Percentiles rank a stretch among this genome's conserved stretches.
phyloP scores from a whole-genome alignment of 2,113 vertebrate species.

The Lagopus muta region DNA sequence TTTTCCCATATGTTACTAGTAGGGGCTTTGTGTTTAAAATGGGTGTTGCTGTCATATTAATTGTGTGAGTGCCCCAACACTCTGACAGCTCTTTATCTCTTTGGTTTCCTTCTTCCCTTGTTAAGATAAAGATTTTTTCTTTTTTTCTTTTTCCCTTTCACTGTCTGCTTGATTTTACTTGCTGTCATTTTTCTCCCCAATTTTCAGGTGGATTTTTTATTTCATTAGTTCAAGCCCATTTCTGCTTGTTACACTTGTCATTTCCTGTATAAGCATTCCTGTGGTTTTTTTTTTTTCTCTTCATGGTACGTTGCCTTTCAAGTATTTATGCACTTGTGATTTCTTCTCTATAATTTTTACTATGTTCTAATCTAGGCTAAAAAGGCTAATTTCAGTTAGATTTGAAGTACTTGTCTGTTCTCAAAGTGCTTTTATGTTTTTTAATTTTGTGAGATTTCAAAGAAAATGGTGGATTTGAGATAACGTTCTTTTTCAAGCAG shows the following conservation, averaged over 20 bases:
- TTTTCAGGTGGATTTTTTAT: conserved; percentile 37
- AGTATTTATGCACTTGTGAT: not conserved
- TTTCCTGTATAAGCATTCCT: conserved; percentile 30
- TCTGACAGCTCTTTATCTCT: not conserved
- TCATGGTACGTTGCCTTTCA: not conserved
- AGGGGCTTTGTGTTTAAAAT: not conserved
- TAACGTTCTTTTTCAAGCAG: not conserved
- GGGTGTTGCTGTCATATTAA: not conserved
- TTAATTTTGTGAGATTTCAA: not conserved
- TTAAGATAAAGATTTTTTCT: not conserved
- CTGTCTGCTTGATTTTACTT: conserved; percentile 17
- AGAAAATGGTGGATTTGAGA: not conserved
- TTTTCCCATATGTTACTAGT: not conserved
- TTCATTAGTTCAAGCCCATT: conserved; percentile 34
- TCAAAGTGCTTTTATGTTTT: not conserved
- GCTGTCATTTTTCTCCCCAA: conserved; percentile 33
- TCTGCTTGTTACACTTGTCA: conserved; percentile 7
- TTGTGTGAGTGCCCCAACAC: not conserved
- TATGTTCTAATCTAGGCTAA: not conserved
- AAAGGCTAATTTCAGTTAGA: not conserved
- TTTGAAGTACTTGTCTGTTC: not conserved
- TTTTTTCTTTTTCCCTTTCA: not conserved
- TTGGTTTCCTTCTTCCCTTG: not conserved
- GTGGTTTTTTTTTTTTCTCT: not conserved
- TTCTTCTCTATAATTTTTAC: not conserved